Evolutionary conservation across 1,140 invertebrate species (phyloP), one percentile per base, ranked within the genome.

Genomic region (Aphaenogaster floridana): DNA sequence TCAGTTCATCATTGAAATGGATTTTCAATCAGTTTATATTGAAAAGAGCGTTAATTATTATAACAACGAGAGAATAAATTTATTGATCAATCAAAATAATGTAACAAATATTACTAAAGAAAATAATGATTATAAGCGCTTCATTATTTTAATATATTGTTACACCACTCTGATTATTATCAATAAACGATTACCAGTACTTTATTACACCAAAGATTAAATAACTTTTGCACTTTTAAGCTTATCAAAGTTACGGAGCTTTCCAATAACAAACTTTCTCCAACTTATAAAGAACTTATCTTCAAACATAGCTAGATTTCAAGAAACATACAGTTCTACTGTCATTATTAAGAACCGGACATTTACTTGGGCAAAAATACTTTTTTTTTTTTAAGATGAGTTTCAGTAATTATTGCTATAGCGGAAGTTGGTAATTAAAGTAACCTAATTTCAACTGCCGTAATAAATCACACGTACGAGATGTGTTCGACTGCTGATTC

Each of bases 21-120:
- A 81, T 71, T 81, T 81, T 81, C 66, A 21, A 81, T 57, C 66
- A n/a, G 39, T 57, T 71, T 28, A 59, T 34, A 17, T 81, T 39
- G n/a, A 81, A 57, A 57, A 28, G 36, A n/a, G 21, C n/a, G 34
- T 63, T 78, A 28, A 78, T 64, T 79, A 50, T 64, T 68, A 48
- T 42, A 45, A 5, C 48, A 45, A 57, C 57, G 21, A 13, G 21
- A 71, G 1, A 69, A 69, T 5, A 57, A 69, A 57, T 71, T 81
- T 71, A 71, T 34, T n/a, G 21, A 1, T n/a, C 15, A n/a, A 42
- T 28, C 21, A 71, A 45, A 81, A 69, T 69, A 71, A 69, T 4
- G 13, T 52, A 42, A 68, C 39, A 66, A 79, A 64, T 68, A 68
- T 34, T 7, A 34, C 8, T 63, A 28, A 36, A 52, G 15, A 39